phyloP scores from a whole-genome alignment of 2,888 invertebrate genomes.

The Sphinx pinastri region DNA sequence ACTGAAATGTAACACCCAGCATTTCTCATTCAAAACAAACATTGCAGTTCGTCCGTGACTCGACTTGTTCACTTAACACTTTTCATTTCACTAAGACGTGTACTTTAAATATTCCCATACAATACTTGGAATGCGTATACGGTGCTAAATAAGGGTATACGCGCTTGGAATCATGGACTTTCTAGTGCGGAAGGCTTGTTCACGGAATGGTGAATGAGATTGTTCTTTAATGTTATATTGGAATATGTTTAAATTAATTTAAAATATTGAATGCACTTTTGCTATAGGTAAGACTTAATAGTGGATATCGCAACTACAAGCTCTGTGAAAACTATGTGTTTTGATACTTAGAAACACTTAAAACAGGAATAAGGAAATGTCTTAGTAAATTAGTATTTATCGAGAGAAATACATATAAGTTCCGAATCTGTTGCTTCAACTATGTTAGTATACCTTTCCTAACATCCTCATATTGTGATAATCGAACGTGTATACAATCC shows the following conservation, averaged over 20 bases:
- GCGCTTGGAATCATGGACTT: constrained; percentile 11
- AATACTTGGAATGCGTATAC: constrained; percentile 9
- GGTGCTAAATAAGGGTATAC: constrained; percentile 11
- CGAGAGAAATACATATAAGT: not conserved
- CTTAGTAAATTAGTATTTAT: too few species aligned
- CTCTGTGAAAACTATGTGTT: not conserved
- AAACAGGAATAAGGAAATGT: too few species aligned
- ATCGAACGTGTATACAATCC: too few species aligned
- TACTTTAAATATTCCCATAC: constrained; percentile 21
- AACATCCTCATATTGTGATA: too few species aligned
- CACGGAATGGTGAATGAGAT: not conserved
- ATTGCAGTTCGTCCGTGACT: constrained; percentile 17
- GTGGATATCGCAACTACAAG: too few species aligned
- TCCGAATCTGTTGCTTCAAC: not conserved
- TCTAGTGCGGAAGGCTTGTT: not conserved
- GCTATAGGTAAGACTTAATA: too few species aligned
- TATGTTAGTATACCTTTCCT: not conserved
- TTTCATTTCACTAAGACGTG: constrained; percentile 22
- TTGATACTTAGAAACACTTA: too few species aligned
- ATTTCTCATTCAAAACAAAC: constrained; percentile 11
- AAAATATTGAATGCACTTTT: too few species aligned
- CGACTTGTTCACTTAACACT: constrained; percentile 19
- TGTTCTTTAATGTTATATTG: not conserved
- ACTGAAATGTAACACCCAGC: constrained; percentile 16
- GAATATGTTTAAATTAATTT: not conserved